Conservation (phyloP, 2,888 invertebrate genomes). For the Tanypteryx hageni region DNA sequence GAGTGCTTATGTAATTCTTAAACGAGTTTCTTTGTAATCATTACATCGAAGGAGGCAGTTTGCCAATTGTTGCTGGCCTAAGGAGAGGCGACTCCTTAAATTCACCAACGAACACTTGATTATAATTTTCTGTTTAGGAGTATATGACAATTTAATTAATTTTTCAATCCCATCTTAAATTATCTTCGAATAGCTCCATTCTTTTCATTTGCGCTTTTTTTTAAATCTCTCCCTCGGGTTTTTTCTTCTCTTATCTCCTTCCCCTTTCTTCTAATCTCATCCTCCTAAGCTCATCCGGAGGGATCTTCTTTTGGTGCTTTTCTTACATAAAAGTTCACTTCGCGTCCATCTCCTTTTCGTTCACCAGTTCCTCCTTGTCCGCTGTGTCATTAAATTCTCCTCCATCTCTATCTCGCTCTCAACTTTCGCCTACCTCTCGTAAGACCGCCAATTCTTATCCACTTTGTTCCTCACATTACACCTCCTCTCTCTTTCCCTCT, state of each 20-base stretch:
- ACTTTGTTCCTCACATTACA: slow-evolving; percentile 11
- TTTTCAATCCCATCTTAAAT: not conserved
- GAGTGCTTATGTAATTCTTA: too few relatives aligned
- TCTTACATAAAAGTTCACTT: too few relatives aligned
- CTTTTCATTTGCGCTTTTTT: not conserved
- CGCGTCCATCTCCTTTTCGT: not conserved
- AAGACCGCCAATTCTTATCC: slow-evolving; percentile 22
- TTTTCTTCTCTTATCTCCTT: not conserved
- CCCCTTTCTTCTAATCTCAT: not conserved
- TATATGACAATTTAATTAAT: not conserved
- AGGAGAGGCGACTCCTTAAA: too few relatives aligned
- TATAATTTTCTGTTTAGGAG: too few relatives aligned
- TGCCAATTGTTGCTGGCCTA: too few relatives aligned
- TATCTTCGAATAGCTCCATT: not conserved
- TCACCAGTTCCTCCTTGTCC: not conserved
- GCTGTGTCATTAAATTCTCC: not conserved
- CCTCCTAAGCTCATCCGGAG: not conserved
- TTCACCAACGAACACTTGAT: too few relatives aligned
- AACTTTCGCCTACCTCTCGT: not conserved
- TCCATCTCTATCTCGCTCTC: slow-evolving; percentile 3
- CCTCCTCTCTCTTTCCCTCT: not conserved
- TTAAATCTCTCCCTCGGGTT: not conserved
- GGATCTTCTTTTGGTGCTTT: too few relatives aligned
- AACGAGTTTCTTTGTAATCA: too few relatives aligned
- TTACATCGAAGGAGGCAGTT: too few relatives aligned